Percentiles rank a stretch among this genome's conserved stretches.
Evolutionary conservation across 2,888 invertebrate species (phyloP).

Genomic region (Heliconius sara): DNA sequence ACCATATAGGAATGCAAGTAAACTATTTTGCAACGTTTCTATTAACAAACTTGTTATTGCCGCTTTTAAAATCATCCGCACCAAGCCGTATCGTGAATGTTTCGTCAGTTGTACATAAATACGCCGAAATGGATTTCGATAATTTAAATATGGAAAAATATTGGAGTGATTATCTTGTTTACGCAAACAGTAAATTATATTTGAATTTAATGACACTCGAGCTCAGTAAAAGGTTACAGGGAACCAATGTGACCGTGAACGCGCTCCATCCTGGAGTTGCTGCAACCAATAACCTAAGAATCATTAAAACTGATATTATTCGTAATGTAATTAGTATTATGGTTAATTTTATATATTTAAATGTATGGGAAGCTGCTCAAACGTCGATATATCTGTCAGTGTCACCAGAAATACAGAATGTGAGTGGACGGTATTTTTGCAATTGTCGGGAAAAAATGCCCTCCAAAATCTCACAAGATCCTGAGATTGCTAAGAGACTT

Average conservation of each 20-base stretch:
- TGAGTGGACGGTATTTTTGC: conserved; percentile 87
- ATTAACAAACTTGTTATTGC: conserved; percentile 85
- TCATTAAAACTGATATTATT: conserved; percentile 78
- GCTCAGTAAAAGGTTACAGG: conserved; percentile 83
- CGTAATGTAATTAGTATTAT: conserved; percentile 58
- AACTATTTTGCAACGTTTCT: conserved; percentile 90
- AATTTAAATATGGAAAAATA: conserved; percentile 80
- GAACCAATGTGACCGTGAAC: conserved; percentile 87
- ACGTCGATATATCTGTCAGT: conserved; percentile 84
- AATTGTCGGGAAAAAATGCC: conserved; percentile 81
- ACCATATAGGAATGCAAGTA: conserved; percentile 88
- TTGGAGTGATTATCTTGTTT: conserved; percentile 79
- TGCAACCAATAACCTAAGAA: conserved; percentile 86
- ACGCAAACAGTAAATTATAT: conserved; percentile 85
- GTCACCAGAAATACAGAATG: conserved; percentile 82
- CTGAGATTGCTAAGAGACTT: conserved; percentile 81
- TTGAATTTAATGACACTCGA: conserved; percentile 86
- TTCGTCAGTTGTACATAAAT: conserved; percentile 84
- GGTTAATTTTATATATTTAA: conserved; percentile 80
- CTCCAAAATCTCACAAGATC: conserved; percentile 81
- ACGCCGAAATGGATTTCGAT: conserved; percentile 74
- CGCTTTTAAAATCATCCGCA: conserved; percentile 81
- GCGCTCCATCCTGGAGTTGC: conserved; percentile 89
- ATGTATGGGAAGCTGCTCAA: conserved; percentile 86
- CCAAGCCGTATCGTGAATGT: conserved; percentile 87